Base-by-base conservation (phyloP, 2,888 invertebrate genomes). In the Acleris sparsana region DNA sequence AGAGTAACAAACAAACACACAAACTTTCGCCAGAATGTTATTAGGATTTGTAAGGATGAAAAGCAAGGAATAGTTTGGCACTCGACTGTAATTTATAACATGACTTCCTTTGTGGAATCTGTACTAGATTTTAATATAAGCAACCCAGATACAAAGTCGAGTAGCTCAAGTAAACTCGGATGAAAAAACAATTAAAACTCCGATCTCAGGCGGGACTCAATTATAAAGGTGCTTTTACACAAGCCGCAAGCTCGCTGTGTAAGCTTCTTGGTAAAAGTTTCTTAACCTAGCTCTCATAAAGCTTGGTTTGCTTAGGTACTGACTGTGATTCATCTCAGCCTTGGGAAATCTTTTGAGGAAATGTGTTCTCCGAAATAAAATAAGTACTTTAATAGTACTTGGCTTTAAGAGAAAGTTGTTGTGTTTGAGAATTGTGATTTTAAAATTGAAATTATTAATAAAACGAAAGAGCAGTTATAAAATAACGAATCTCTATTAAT, bases 121-220 rank as follows among this genome's bases (percentile, higher is more conserved):
- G 13, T 39, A 39, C 39, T 9, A 4, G 1, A 13, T 4, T 39
- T 39, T 39, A 39, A 39, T 39, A 39, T 4, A 39, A 39, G 13
- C 9, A 39, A 39, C 13, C 39, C 13, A 4, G 39, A 13, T 39
- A 39, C 11, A 39, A 39, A 39, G 13, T 4, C 13, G 4, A 39
- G 5, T 46, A 46, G n/a, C 46, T n/a, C 46, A 18, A 22, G 44
- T 52, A 46, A 20, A 52, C 52, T 18, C 33, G 17, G 58, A 59
- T 59, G 48, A 46, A 53, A 58, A 58, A 52, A 64, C 63, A 64
- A 64, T 64, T 64, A 64, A 64, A 64, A 64, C 53, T 64, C 59
- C 53, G 63, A 64, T 64, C 58, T 64, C 33, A 20, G 33, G 53
- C 63, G 52, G 33, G 18, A 39, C 48, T 53, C 53, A 18, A 59